Evolutionary conservation across 2,888 invertebrate genomes (phyloP).

Genomic region (Tenthredo livida): DNA sequence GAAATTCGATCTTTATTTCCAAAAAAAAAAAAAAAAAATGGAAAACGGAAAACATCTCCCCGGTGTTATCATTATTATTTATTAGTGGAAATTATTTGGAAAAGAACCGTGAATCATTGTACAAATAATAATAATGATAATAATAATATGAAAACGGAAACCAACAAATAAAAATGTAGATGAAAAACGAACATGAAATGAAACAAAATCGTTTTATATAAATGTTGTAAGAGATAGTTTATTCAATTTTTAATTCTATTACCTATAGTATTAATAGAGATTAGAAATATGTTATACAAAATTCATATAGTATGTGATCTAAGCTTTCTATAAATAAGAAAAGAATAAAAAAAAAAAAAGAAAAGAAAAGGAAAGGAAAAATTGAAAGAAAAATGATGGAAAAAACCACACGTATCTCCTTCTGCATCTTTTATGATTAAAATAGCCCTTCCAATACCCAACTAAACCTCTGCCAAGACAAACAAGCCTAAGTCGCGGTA

Average conservation of each 20-base stretch:
- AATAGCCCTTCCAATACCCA: constrained; percentile 91
- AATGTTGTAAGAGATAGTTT: constrained; percentile 56
- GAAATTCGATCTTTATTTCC: constrained; percentile 78
- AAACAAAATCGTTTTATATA: constrained; percentile 56
- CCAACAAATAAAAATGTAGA: constrained; percentile 37
- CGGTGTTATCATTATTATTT: constrained; percentile 58
- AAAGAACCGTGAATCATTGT: constrained; percentile 21
- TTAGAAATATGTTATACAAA: constrained; percentile 60
- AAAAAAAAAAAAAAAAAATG: constrained; percentile 57
- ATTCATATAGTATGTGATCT: constrained; percentile 60
- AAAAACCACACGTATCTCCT: constrained; percentile 78
- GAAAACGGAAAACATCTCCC: constrained; percentile 69
- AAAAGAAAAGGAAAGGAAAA: neutral
- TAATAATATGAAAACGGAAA: neutral
- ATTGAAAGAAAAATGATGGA: neutral
- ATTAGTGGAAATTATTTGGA: neutral
- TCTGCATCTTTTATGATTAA: constrained; percentile 88
- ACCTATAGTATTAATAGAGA: constrained; percentile 57
- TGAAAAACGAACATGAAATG: constrained; percentile 51
- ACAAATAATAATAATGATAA: constrained; percentile 55
- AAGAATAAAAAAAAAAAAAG: no score
- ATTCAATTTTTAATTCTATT: constrained; percentile 55
- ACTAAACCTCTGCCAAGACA: constrained; percentile 86
- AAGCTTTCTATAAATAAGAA: constrained; percentile 48
- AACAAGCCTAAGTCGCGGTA: constrained; percentile 83